A percentile compares a stretch with the other conserved stretches of the same genome.
phyloP scores from a whole-genome alignment of 1,140 invertebrate genomes.

The fruit fly (Drosophila melanogaster) region Release_6_plus_ISO1_MT NT_037436.4:16941001-16941500 shows the following conservation, averaged over 20 bases:
- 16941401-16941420: too few species aligned
- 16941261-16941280: slow-evolving; percentile 72
- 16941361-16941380: neutral
- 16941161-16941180: slow-evolving; percentile 39
- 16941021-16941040: slow-evolving; percentile 30
- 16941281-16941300: slow-evolving; percentile 51
- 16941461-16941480: too few species aligned
- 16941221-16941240: slow-evolving; percentile 66
- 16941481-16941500: too few species aligned
- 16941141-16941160: slow-evolving; percentile 61
- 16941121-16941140: slow-evolving; percentile 43
- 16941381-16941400: too few species aligned
- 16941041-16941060: slow-evolving; percentile 29
- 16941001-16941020: slow-evolving; percentile 56
- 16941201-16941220: slow-evolving; percentile 11
- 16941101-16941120: slow-evolving; percentile 77
- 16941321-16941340: slow-evolving; percentile 7
- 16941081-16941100: slow-evolving; percentile 70
- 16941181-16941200: slow-evolving; percentile 71
- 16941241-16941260: slow-evolving; percentile 47
- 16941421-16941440: too few species aligned
- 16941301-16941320: slow-evolving; percentile 66
- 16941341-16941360: neutral
- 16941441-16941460: too few species aligned
- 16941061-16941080: slow-evolving; percentile 76